Percentiles rank a stretch among this genome's conserved stretches.
Conservation (phyloP, 2,888 invertebrate species). For the Hetaerina titia region DNA sequence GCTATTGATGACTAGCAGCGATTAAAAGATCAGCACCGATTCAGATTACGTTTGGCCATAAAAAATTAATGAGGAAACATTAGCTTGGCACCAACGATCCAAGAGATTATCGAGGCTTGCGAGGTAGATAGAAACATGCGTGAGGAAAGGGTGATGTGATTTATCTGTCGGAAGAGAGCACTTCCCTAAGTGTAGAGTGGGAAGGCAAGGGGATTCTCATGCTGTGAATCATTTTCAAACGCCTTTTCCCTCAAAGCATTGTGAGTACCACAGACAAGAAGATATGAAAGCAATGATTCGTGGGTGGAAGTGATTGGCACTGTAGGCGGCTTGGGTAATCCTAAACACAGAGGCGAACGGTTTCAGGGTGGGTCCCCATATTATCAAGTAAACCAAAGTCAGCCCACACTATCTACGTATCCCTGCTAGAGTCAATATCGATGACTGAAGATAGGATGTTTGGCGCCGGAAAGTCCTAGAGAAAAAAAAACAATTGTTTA, state of each 20-base stretch:
- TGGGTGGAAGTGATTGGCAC: conserved; percentile 58
- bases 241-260: neutral
- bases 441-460: conserved; percentile 32
- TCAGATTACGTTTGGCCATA: no score
- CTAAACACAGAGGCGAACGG: conserved; percentile 33
- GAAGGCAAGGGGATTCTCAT: neutral
- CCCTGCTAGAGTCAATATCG: conserved; percentile 23
- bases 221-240: conserved; percentile 34
- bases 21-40: no score
- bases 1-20: no score
- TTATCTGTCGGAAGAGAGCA: conserved; percentile 9
- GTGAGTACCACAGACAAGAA: conserved; percentile 4
- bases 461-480: neutral
- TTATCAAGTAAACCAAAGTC: neutral
- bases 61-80: neutral
- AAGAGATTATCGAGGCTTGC: neutral
- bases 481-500: conserved; percentile 29
- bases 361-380: conserved; percentile 46
- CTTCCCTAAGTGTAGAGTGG: neutral
- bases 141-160: neutral
- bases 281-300: conserved; percentile 22
- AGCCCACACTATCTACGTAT: neutral
- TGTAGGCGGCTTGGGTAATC: neutral
- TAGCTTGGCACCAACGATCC: neutral
- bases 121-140: neutral